Conservation (phyloP, 1,140 invertebrate genomes). For the Drosophila varians region DNA sequence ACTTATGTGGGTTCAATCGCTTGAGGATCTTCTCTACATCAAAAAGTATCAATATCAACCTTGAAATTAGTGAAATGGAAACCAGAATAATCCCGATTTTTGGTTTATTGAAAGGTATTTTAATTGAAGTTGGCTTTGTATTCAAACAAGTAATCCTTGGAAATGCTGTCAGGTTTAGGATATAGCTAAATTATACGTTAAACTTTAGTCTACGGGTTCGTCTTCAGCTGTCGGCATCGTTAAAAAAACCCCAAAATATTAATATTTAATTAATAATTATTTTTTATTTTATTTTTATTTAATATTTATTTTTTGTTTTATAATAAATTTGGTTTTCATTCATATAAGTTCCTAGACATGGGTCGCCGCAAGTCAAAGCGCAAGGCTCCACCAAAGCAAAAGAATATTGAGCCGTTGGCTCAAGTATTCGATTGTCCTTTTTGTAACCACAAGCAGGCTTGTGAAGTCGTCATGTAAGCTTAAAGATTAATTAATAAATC, state of each 20-base stretch:
- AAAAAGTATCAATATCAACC: slow-evolving; percentile 42
- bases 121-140: neutral
- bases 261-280: neutral
- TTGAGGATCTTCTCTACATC: slow-evolving; percentile 22
- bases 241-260: too few relatives aligned
- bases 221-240: neutral
- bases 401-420: slow-evolving; percentile 96
- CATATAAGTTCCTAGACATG: too few relatives aligned
- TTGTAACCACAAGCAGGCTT: slow-evolving; percentile 99
- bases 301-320: neutral
- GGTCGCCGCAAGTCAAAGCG: slow-evolving; percentile 98
- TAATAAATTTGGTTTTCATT: neutral
- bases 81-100: slow-evolving; percentile 3
- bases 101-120: neutral
- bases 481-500: neutral
- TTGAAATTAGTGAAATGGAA: slow-evolving; percentile 12
- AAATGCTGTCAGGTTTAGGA: neutral
- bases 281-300: neutral
- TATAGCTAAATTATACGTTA: too few relatives aligned
- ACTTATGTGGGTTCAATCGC: slow-evolving; percentile 58
- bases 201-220: neutral
- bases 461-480: slow-evolving; percentile 99
- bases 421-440: slow-evolving; percentile 99
- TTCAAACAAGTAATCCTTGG: too few relatives aligned
- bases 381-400: slow-evolving; percentile 97